Evolutionary conservation across 1,140 invertebrate genomes (phyloP).

Genomic region (Formica exsecta): DNA sequence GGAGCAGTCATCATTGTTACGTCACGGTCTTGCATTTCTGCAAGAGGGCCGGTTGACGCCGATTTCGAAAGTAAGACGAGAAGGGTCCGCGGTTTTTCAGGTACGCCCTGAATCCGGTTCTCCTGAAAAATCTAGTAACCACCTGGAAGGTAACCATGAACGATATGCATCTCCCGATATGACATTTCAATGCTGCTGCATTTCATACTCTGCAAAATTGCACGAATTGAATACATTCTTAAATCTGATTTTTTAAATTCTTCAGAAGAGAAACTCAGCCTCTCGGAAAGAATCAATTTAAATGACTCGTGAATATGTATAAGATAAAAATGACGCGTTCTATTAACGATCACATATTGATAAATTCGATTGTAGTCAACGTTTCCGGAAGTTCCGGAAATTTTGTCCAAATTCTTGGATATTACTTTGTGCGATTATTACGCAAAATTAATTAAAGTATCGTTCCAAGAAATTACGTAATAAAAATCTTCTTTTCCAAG

Average conservation of each 20-base stretch:
- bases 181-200: neutral
- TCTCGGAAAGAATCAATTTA: neutral
- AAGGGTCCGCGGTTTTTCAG: slow-evolving; percentile 77
- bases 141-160: slow-evolving; percentile 43
- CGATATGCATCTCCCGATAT: slow-evolving; percentile 59
- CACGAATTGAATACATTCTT: neutral
- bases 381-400: neutral
- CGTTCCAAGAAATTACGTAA: neutral
- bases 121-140: slow-evolving; percentile 53
- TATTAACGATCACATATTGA: neutral
- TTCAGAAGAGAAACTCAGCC: neutral
- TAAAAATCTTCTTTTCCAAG: neutral
- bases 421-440: neutral
- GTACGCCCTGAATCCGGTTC: slow-evolving; percentile 49
- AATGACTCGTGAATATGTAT: neutral
- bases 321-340: neutral
- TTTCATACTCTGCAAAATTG: slow-evolving; percentile 16
- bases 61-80: slow-evolving; percentile 82
- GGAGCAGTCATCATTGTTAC: slow-evolving; percentile 83
- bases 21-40: slow-evolving; percentile 82
- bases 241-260: slow-evolving; percentile 14
- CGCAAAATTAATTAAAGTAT: neutral
- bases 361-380: neutral
- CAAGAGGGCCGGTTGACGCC: slow-evolving; percentile 73
- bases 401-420: neutral